phyloP scores from a whole-genome alignment of 2,797 vertebrate genomes.

The Mastacembelus armatus region DNA sequence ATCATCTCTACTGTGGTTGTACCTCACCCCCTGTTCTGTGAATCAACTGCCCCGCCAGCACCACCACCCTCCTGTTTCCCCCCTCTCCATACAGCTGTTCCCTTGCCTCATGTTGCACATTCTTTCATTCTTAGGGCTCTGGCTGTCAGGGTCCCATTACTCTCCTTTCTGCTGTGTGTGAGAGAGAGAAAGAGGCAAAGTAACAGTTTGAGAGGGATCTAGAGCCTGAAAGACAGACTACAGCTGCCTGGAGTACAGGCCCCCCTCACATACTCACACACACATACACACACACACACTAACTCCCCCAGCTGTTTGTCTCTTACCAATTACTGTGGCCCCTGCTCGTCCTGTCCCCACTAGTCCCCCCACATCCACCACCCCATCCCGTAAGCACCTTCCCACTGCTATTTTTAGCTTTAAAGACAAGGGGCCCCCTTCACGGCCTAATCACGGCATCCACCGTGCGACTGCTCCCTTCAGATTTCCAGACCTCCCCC shows the following conservation, averaged over 20 bases:
- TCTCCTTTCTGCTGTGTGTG: constrained; percentile 69
- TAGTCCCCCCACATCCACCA: constrained; percentile 25
- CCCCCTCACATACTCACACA: constrained; percentile 24
- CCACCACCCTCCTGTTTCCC: constrained; percentile 3
- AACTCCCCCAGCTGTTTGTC: constrained; percentile 76
- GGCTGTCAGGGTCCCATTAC: constrained; percentile 75
- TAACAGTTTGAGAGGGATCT: constrained; percentile 66
- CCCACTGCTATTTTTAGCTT: constrained; percentile 78
- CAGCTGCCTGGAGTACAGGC: constrained; percentile 69
- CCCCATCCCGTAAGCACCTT: constrained; percentile 70
- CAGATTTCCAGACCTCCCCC: constrained; percentile 46
- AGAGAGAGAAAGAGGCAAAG: constrained; percentile 48
- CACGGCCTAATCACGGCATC: constrained; percentile 66
- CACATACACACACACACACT: constrained; percentile 41
- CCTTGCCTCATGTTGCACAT: constrained; percentile 80
- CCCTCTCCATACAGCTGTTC: constrained; percentile 74
- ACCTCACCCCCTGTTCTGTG: constrained; percentile 56
- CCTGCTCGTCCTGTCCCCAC: constrained; percentile 48
- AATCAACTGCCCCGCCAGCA: constrained; percentile 42
- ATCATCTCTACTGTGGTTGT: constrained; percentile 50
- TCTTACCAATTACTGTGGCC: constrained; percentile 65
- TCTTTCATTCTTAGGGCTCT: constrained; percentile 75
- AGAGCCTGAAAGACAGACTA: constrained; percentile 74
- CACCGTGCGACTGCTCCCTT: constrained; percentile 49
- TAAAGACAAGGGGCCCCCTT: constrained; percentile 54